A percentile compares a stretch with the other conserved stretches of the same genome.
phyloP scores from a whole-genome alignment of 2,888 invertebrate genomes.

The Ashinkailepas kermadecensis region DNA sequence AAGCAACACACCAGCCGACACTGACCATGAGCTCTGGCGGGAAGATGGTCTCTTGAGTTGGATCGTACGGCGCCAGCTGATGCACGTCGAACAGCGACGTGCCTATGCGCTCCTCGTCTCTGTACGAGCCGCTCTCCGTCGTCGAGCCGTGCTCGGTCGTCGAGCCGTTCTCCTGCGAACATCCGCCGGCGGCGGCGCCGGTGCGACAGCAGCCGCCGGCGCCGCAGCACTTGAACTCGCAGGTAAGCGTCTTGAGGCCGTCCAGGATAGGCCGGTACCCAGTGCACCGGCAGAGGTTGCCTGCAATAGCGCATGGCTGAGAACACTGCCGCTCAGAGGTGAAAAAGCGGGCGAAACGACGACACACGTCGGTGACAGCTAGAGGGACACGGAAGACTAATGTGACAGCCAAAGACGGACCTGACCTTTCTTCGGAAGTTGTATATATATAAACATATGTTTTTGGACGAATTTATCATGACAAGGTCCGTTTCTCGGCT shows the following conservation, averaged over 20 bases:
- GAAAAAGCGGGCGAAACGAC: too few species aligned
- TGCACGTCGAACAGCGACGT: conserved; percentile 49
- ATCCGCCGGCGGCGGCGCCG: too few species aligned
- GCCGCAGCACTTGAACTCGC: conserved; percentile 25
- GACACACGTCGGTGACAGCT: too few species aligned
- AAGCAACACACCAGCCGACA: neutral
- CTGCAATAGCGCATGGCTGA: conserved; percentile 38
- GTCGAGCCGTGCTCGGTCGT: neutral
- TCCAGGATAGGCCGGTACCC: conserved; percentile 90
- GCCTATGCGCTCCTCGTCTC: neutral
- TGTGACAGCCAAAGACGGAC: too few species aligned
- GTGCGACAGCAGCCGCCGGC: neutral
- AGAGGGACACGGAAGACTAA: too few species aligned
- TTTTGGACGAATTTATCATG: too few species aligned
- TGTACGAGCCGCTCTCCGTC: neutral
- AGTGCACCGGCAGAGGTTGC: conserved; percentile 82
- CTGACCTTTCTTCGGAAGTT: too few species aligned
- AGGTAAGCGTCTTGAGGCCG: conserved; percentile 68
- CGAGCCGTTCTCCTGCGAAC: neutral
- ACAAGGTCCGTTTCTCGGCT: too few species aligned
- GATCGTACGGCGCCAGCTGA: conserved; percentile 63
- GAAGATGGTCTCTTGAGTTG: conserved; percentile 82
- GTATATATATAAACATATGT: too few species aligned
- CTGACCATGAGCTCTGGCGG: conserved; percentile 64
- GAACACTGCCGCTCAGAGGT: neutral